These are phyloP conservation scores for Erynnis tages DNA, from an alignment of 2,888 invertebrate species.

Conservation along the genomic window DNA sequence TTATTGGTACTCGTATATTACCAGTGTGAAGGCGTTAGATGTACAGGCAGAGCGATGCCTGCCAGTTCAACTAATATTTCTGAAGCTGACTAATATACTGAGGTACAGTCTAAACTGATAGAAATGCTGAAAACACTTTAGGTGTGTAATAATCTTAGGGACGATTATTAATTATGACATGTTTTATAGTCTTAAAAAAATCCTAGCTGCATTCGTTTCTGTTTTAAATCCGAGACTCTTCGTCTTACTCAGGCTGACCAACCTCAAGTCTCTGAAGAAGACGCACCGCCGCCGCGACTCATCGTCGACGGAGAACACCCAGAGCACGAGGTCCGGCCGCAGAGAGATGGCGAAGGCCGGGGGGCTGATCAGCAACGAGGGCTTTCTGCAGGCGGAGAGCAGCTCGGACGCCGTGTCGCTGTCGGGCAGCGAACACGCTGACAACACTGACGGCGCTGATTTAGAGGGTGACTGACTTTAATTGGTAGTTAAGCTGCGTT, in stretches of 20 bases:
- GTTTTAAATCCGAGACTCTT: not conserved
- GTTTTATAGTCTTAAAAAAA: too few species aligned
- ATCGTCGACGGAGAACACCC: conserved; percentile 36
- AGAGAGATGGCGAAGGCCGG: conserved; percentile 46
- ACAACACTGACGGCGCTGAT: conserved; percentile 4
- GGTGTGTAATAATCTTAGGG: too few species aligned
- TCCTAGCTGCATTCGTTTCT: too few species aligned
- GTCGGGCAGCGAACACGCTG: conserved; percentile 47
- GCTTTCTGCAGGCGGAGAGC: conserved; percentile 54
- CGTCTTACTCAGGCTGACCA: conserved; percentile 58
- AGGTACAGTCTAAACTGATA: too few species aligned
- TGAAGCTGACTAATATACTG: too few species aligned
- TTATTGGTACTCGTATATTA: too few species aligned
- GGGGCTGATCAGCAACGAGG: conserved; percentile 51
- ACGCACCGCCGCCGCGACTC: conserved; percentile 51
- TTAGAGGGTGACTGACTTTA: not conserved
- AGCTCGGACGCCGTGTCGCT: conserved; percentile 57
- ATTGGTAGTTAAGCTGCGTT: not conserved
- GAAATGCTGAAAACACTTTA: too few species aligned
- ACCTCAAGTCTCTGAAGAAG: conserved; percentile 53
- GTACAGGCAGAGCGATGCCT: too few species aligned
- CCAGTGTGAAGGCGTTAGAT: too few species aligned
- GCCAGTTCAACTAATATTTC: too few species aligned
- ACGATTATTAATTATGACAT: too few species aligned
- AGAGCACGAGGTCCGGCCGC: conserved; percentile 35